Evolutionary conservation across 2,797 vertebrate species (phyloP).

Genomic region (Acipenser ruthenus): DNA sequence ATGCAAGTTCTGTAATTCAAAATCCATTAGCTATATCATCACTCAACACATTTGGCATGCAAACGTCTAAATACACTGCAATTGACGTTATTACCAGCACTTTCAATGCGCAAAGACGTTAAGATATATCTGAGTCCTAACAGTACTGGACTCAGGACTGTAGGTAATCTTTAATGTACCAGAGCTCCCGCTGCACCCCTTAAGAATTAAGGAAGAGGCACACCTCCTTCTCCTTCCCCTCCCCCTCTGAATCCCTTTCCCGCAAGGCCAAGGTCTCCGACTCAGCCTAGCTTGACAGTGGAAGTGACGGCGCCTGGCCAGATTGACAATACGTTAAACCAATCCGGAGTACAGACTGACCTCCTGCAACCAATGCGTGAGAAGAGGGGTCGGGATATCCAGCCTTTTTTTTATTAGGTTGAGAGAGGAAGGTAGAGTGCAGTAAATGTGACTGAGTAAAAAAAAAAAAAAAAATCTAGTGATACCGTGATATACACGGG

Average conservation of each 20-base stretch:
- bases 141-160: neutral
- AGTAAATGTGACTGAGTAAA: conserved; percentile 8
- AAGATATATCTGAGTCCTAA: too few relatives aligned
- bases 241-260: conserved; percentile 28
- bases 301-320: conserved; percentile 42
- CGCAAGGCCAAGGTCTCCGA: conserved; percentile 49
- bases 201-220: conserved; percentile 6
- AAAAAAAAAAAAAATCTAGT: neutral
- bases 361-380: conserved; percentile 21
- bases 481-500: neutral
- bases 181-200: neutral
- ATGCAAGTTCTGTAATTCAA: too few relatives aligned
- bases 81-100: too few relatives aligned
- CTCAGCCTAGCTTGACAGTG: conserved; percentile 42
- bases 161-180: neutral
- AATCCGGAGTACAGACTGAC: neutral
- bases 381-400: conserved; percentile 38
- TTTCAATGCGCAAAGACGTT: too few relatives aligned
- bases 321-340: conserved; percentile 6
- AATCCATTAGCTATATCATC: too few relatives aligned
- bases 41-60: too few relatives aligned
- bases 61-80: too few relatives aligned
- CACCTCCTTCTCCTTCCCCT: conserved; percentile 14
- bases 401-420: conserved; percentile 30
- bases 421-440: conserved; percentile 23